Evolutionary conservation across 2,888 invertebrate species (phyloP), one percentile per base, ranked within the genome.

Genomic region (Pandemis corylana): DNA sequence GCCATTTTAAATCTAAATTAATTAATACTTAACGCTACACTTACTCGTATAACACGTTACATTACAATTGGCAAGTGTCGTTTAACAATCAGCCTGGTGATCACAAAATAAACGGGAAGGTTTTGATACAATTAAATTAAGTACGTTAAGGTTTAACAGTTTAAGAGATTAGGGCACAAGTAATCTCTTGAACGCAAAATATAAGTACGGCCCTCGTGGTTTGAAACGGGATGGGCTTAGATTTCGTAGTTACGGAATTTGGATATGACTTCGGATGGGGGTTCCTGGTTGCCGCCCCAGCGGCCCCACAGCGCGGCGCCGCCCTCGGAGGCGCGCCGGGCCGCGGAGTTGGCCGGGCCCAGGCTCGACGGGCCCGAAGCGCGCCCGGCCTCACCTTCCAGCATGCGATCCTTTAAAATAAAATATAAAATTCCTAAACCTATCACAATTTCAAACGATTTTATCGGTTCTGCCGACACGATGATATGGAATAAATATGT

Each of bases 161-260:
- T 53, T 44, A 75, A 77, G 87, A 88, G 87, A 84, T 87, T 83
- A 86, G 81, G 89, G 88, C 90, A 92, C 90, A 89, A 81, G 77
- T 84, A 87, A 90, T 80, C 88, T 85, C 87, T 84, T 84, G 79
- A 68, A 76, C 44, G 81, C 81, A 81, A 70, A 75, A 75, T 64
- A 72, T 71, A 76, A 76, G 12, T 28, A 41, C 49, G 59, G 42
- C 61, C 71, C 51, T 41, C 20, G 69, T 79, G 74, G 76, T 20
- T 13, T 28, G 28, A 28, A 7, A 59, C 7, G 59, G 59, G 9
- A 7, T n/a, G 75, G 49, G 76, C 81, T 97, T 97, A 98, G 88
- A 98, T 98, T 93, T 98, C 98, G 94, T 98, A 98, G 93, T 98
- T 98, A 90, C 98, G 96, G 93, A 98, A 98, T 92, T 98, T 97